Evolutionary conservation across 2,113 vertebrate genomes (phyloP).

Genomic region (Bubo bubo): DNA sequence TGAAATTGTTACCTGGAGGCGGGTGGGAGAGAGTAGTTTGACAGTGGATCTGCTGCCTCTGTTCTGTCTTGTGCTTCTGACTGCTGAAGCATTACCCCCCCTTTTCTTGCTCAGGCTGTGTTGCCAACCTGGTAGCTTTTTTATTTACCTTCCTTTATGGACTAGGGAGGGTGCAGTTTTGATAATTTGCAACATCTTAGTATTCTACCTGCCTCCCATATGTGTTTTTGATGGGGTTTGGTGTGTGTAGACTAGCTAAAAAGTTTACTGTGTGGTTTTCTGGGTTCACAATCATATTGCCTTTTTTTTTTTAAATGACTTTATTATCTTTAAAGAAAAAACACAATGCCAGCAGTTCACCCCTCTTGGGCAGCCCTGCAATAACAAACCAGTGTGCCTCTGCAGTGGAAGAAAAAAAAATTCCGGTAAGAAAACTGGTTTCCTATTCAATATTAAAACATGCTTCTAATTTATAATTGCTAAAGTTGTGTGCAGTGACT

Average conservation of each 20-base stretch:
- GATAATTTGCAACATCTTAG: neutral
- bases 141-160: neutral
- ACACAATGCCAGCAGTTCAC: constrained; percentile 69
- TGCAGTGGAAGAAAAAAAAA: constrained; percentile 76
- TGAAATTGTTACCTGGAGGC: fast-evolving
- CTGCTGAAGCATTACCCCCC: neutral
- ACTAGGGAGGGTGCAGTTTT: neutral
- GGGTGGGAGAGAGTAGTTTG: neutral
- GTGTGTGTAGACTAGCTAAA: neutral
- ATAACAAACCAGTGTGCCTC: constrained; percentile 74
- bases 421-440: constrained; percentile 65
- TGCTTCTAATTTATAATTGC: too few relatives aligned
- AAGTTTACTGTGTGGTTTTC: neutral
- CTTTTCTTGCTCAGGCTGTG: neutral
- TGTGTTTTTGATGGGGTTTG: neutral
- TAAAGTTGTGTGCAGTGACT: neutral
- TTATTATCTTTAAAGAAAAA: constrained; percentile 74
- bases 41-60: neutral
- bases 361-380: constrained; percentile 69
- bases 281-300: neutral
- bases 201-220: neutral
- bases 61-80: neutral
- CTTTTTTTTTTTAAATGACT: neutral
- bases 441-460: neutral
- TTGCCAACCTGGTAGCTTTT: neutral